These are phyloP conservation scores for Ischnura elegans DNA, from an alignment of 2,888 invertebrate genomes.

Conservation along the genomic window DNA sequence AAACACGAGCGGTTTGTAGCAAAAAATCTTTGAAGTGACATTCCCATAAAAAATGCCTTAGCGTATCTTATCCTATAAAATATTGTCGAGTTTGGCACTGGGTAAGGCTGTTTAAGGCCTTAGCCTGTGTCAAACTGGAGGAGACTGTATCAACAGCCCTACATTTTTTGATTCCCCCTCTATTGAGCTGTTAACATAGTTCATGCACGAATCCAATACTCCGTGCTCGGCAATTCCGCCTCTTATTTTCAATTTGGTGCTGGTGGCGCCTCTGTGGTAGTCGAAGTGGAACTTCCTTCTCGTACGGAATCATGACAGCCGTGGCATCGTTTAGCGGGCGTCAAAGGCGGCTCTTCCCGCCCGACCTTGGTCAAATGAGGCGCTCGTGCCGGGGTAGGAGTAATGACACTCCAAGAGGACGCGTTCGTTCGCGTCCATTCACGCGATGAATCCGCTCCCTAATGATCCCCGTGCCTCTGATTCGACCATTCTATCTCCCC, in stretches of 20 bases:
- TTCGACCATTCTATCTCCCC: neutral
- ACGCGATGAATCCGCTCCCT: neutral
- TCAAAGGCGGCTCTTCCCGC: neutral
- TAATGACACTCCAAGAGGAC: neutral
- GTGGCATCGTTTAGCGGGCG: constrained; percentile 23
- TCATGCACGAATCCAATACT: no score
- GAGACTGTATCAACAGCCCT: no score
- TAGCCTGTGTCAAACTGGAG: no score
- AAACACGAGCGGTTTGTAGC: no score
- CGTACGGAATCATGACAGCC: neutral
- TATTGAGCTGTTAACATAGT: no score
- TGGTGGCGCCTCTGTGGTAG: neutral
- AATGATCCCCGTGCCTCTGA: neutral
- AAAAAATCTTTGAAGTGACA: no score
- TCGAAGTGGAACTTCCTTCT: neutral
- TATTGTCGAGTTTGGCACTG: no score
- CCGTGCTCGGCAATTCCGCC: no score
- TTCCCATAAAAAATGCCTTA: no score
- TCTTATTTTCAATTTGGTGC: neutral
- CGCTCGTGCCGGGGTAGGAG: neutral
- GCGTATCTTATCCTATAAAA: no score
- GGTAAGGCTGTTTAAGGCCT: no score
- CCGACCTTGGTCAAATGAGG: neutral
- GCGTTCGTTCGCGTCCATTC: neutral
- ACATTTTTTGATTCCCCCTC: no score